Evolutionary conservation across 2,797 vertebrate genomes (phyloP), one percentile per base, ranked within the genome.

Genomic region (Leptatherina wallacei): DNA sequence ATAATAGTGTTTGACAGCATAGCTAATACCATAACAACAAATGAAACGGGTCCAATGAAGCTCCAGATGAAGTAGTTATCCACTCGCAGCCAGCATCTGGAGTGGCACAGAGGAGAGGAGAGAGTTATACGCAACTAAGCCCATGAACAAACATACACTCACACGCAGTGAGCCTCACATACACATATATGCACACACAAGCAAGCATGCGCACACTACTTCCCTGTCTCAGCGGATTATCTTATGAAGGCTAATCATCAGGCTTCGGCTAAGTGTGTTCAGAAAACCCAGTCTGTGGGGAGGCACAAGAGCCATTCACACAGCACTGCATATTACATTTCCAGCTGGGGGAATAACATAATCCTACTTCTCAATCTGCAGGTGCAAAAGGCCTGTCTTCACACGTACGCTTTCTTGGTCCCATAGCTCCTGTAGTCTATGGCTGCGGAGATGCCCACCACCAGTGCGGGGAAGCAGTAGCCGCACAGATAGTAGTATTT

Each of bases 21-120:
- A 85, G 84, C 66, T 92, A 94, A 95, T 94, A 98, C 97, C 96
- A 96, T 96, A 74, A 98, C 97, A 85, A 97, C 95, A 83, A 97
- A 97, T 82, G 97, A 97, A 82, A 98, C 97, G 0, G 97, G 97
- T 66, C 97, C 97, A 38, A 98, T 97, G 94, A 98, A 98, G 88
- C 97, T 97, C 97, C 97, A 98, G 93, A 98, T 97, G 91, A 98
- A 98, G 83, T 98, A 96, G 90, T 98, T 98, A 94, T 98, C 97
- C 89, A 97, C 96, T 64, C 96, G 88, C 82, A 98, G 94, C 97
- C 97, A 98, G 93, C 97, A 98, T 88, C 96, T 98, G 79, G 73
- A 89, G 87, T 79, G 84, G 65, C 80, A 89, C 77, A 90, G 71
- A 85, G 71, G 82, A 82, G 27, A 84, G 67, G 0, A 76, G 66